These are phyloP conservation scores for Notothenia coriiceps DNA, from an alignment of 2,113 vertebrate species.

Conservation along the genomic window DNA sequence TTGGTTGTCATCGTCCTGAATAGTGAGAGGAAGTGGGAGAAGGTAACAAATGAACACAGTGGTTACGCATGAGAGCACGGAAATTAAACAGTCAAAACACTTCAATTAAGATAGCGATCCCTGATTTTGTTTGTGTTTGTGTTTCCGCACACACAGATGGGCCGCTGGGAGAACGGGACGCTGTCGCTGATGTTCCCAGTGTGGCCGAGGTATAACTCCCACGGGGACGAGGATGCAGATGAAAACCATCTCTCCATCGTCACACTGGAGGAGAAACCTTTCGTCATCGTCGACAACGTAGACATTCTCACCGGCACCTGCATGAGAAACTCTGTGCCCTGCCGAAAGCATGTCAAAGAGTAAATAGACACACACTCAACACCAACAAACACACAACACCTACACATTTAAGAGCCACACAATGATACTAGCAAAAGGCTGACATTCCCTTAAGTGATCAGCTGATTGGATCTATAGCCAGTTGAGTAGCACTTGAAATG, in stretches of 20 bases:
- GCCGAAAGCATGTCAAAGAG: conserved; percentile 94
- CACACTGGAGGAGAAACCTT: conserved; percentile 97
- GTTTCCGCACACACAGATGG: conserved; percentile 86
- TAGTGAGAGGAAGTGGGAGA: conserved; percentile 94
- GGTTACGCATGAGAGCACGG: not conserved
- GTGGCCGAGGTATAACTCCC: conserved; percentile 95
- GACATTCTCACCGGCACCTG: conserved; percentile 96
- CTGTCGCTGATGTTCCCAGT: conserved; percentile 93
- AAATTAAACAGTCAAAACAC: conserved; percentile 41
- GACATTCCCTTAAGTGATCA: not conserved
- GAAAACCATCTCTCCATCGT: conserved; percentile 98
- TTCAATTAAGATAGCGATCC: not conserved
- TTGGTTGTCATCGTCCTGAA: conserved; percentile 96
- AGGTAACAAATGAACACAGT: conserved; percentile 84
- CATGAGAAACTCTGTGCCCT: conserved; percentile 95
- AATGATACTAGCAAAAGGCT: not conserved
- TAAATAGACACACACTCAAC: conserved; percentile 80
- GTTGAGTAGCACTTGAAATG: no score
- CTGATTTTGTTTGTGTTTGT: conserved; percentile 41
- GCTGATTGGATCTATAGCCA: no score
- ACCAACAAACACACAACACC: not conserved
- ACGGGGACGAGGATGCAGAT: conserved; percentile 91
- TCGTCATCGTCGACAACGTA: conserved; percentile 97
- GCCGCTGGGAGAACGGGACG: conserved; percentile 95
- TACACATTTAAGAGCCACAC: conserved; percentile 8